A percentile compares a stretch with the other conserved stretches of the same genome.
Evolutionary conservation across 2,113 vertebrate species (phyloP).

Genomic region (Stictonetta naevosa): DNA sequence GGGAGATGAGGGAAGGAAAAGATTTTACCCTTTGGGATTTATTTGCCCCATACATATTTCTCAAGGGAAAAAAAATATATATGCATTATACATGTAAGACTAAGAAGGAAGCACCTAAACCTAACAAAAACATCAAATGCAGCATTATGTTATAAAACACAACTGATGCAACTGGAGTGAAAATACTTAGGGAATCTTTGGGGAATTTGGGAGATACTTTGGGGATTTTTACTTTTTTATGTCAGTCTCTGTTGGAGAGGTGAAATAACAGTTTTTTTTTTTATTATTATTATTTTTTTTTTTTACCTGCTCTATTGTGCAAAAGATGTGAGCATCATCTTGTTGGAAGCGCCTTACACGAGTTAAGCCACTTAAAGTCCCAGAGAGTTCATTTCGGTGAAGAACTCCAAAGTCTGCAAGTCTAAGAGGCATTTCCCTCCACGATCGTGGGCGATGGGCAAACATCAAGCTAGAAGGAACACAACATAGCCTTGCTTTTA

Average conservation of each 20-base stretch:
- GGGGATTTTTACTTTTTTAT: not conserved
- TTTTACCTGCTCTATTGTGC: constrained; percentile 90
- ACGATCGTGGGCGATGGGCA: constrained; percentile 90
- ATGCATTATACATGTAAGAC: too few relatives aligned
- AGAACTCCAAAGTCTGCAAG: constrained; percentile 95
- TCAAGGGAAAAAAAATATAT: not conserved
- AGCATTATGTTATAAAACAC: not conserved
- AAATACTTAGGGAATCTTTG: not conserved
- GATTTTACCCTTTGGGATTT: not conserved
- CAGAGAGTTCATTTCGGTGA: constrained; percentile 92
- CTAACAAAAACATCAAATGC: not conserved
- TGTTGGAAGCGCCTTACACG: constrained; percentile 93
- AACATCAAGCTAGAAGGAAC: constrained; percentile 88
- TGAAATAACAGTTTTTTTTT: not conserved
- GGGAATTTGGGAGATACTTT: not conserved
- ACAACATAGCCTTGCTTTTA: not conserved
- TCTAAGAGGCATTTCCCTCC: constrained; percentile 93
- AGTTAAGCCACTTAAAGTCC: constrained; percentile 88
- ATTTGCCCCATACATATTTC: not conserved
- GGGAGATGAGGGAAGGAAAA: not conserved
- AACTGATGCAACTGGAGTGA: not conserved
- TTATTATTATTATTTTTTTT: too few relatives aligned
- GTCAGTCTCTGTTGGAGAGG: not conserved
- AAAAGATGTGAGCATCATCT: constrained; percentile 97
- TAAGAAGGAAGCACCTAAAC: not conserved